Evolutionary conservation across 2,797 vertebrate genomes (phyloP), one percentile per base, ranked within the genome.

Genomic region (Megalops cyprinoides): DNA sequence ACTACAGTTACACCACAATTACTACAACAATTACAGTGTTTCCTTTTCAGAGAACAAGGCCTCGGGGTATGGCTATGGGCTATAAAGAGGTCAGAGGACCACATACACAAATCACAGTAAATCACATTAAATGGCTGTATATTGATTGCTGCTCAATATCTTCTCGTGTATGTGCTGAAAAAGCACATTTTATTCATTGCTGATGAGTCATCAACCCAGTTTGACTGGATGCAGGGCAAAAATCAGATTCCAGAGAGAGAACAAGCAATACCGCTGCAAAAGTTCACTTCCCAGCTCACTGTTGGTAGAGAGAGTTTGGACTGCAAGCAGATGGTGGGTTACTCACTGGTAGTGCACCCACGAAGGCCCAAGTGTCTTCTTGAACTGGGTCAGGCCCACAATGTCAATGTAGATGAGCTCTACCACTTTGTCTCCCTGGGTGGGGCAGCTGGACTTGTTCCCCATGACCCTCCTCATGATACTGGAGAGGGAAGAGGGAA

Each of bases 331-430:
- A 53, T 34, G 28, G n/a, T n/a, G 20, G 15, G 48, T 15, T 79
- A 96, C 97, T 97, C 91, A 99, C 98, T 99, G 98, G 92, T 99
- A 99, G 92, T 99, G 98, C 77, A 99, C 98, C 98, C 98, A 99
- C 4, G 98, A 98, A 0, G 97, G 98, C 12, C 98, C 98, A 58
- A 99, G 95, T 0, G 97, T 99, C 93, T 99, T 99, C 94, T 99
- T 99, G 87, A 99, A 99, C 88, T 99, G 98, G 53, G 97, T 96
- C 3, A 99, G 96, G 75, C 98, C 97, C 82, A 99, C 98, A 0
- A 99, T 99, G 88, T 99, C 98, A 15, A 99, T 99, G 91, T 99
- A 99, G 90, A 99, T 99, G 62, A 99, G 97, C 88, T 99, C 97
- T 20, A 99, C 98, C 4, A 99, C 93, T 91, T 96, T 98, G 88